Evolutionary conservation across 2,113 vertebrate species (phyloP), one percentile per base, ranked within the genome.

Genomic region (Thomomys bottae): DNA sequence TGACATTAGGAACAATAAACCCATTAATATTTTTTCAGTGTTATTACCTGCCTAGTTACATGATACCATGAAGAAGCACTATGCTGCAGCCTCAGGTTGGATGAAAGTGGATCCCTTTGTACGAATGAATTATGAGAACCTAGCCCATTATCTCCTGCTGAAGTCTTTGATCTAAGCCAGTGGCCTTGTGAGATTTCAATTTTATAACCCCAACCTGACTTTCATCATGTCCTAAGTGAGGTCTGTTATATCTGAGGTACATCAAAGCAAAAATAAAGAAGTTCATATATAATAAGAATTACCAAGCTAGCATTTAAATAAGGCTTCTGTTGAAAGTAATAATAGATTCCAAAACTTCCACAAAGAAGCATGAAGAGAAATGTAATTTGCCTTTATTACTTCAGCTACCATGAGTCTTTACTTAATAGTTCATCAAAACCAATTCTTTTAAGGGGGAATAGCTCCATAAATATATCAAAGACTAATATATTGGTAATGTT

Each of bases 191-290:
- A 95, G 82, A 96, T 95, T 96, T 96, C 73, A 95, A 12, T 97
- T 97, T 96, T 96, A 78, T 94, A 95, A 94, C 90, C 73, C 28
- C 95, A 96, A 84, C 94, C 88, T 96, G 95, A 93, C 95, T 97
- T 98, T 98, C 84, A 96, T 97, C 95, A 93, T 96, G 67, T 94
- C 96, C 88, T 96, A 96, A 96, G 72, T 97, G 88, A 96, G 93
- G 84, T 88, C 82, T 96, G 11, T 92, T 96, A 94, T 96, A 96
- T 89, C 89, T 67, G 96, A 89, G 76, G 57, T 95, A 95, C 76
- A 95, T 95, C 94, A 97, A 94, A 97, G 92, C 83, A 73, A 95
- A 97, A 96, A 95, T 88, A 86, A 94, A 96, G 91, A 96, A 82
- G 23, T 92, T 93, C 54, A 42, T 59, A 63, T 96, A 80, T 95